Evolutionary conservation across 2,888 invertebrate genomes (phyloP).

Genomic region (Myopa testacea): DNA sequence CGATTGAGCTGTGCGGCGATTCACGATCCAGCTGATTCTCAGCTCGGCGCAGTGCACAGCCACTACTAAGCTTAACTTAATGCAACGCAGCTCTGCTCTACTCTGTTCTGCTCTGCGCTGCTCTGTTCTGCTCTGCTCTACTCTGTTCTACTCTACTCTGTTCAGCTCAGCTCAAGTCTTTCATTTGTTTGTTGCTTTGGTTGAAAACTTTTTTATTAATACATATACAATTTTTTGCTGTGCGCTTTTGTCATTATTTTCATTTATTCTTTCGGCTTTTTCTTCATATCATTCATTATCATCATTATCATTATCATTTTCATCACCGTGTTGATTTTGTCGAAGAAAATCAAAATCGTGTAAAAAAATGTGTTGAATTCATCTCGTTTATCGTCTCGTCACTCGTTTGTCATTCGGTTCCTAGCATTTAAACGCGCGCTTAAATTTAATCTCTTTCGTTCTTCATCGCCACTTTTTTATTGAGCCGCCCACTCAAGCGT

Average conservation of each 20-base stretch:
- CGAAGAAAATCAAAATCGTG: not conserved
- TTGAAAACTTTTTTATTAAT: too few species aligned
- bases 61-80: not conserved
- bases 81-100: not conserved
- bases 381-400: not conserved
- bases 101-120: too few species aligned
- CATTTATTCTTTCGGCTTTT: slow-evolving; percentile 30
- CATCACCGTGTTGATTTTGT: too few species aligned
- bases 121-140: too few species aligned
- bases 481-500: not conserved
- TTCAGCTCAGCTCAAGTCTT: too few species aligned
- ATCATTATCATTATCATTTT: not conserved
- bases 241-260: slow-evolving; percentile 33
- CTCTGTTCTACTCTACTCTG: too few species aligned
- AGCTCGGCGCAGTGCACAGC: not conserved
- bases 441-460: slow-evolving; percentile 17
- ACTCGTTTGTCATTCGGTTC: not conserved
- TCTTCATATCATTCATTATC: not conserved
- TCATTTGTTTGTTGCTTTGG: not conserved
- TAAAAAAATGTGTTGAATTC: slow-evolving; percentile 19
- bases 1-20: slow-evolving; percentile 3
- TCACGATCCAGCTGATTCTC: not conserved
- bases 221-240: not conserved
- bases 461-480: not conserved
- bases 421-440: slow-evolving; percentile 14